Evolutionary conservation across 2,797 vertebrate species (phyloP), one percentile per base, ranked within the genome.

Genomic region (Agapornis canus): DNA sequence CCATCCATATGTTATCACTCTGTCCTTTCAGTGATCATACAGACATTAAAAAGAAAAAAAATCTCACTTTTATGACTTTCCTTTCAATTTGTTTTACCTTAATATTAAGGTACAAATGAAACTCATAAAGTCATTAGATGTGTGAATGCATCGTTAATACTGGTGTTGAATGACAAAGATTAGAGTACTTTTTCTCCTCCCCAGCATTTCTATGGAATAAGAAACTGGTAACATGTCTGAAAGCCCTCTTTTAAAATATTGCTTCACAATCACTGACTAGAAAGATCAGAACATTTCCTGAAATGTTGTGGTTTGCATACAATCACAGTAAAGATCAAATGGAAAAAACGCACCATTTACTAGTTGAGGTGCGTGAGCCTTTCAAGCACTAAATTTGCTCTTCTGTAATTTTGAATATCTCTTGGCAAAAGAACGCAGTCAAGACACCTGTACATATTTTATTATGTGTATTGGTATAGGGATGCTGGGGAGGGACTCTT

Each of bases 401-500:
- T 90, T 90, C 61, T 81, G 22, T 81, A 27, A 92, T 73, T 91
- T 94, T 93, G 54, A 96, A 73, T 94, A 86, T 92, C 96, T 86
- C 69, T 82, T 64, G 54, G 63, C 45, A 88, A 90, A 96, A 56
- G 26, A 94, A 68, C 20, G 69, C 73, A 45, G 65, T 72, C 11
- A 51, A 69, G 13, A 42, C 54, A n/a, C 5, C 64, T 86, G 43
- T 56, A 48, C n/a, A n/a, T 54, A 27, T 39, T 71, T 70, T 63
- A 56, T 35, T 73, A 31, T 52, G 23, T 45, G 25, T 51, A 32
- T 31, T 11, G 49, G 4, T 31, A 29, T 35, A 35, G 35, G 35
- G 35, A 35, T 35, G 35, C 35, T 35, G 35, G 35, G 35, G 35
- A 35, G 35, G 35, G 35, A 9, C 35, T 35, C 35, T 35, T 35